Conservation (phyloP, 2,113 vertebrate genomes). For the Macaca nemestrina region DNA sequence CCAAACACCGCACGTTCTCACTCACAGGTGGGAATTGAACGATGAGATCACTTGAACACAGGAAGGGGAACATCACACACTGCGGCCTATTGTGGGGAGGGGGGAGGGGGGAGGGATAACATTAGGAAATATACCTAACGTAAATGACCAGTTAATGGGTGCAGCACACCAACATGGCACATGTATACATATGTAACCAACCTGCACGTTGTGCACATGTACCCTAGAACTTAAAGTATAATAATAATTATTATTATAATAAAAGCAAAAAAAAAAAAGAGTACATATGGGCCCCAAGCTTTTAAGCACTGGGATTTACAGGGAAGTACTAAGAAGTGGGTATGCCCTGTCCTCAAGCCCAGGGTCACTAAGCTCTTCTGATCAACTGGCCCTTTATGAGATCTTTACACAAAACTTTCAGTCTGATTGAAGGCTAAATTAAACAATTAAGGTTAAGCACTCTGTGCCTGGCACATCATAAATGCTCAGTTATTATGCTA, state of each 20-base stretch:
- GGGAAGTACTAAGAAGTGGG: background rate
- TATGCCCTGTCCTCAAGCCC: background rate
- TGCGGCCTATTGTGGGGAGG: too few species aligned
- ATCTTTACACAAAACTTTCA: background rate
- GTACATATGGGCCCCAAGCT: background rate
- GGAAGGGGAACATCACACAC: too few species aligned
- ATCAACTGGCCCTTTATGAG: background rate
- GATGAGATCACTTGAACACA: too few species aligned
- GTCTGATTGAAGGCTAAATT: background rate
- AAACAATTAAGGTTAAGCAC: background rate
- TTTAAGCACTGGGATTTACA: background rate
- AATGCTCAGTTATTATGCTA: background rate
- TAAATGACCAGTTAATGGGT: too few species aligned
- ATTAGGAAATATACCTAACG: too few species aligned
- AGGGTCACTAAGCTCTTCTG: background rate
- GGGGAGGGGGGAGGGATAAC: rapidly evolving
- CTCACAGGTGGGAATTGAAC: too few species aligned
- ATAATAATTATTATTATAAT: too few species aligned
- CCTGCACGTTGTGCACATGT: too few species aligned
- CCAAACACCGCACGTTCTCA: too few species aligned
- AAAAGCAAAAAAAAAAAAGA: background rate
- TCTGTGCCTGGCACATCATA: background rate
- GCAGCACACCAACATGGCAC: too few species aligned
- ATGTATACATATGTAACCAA: too few species aligned
- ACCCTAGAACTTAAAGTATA: too few species aligned